phyloP scores from a whole-genome alignment of 1,140 invertebrate species.

The Zaprionus africanus region DNA sequence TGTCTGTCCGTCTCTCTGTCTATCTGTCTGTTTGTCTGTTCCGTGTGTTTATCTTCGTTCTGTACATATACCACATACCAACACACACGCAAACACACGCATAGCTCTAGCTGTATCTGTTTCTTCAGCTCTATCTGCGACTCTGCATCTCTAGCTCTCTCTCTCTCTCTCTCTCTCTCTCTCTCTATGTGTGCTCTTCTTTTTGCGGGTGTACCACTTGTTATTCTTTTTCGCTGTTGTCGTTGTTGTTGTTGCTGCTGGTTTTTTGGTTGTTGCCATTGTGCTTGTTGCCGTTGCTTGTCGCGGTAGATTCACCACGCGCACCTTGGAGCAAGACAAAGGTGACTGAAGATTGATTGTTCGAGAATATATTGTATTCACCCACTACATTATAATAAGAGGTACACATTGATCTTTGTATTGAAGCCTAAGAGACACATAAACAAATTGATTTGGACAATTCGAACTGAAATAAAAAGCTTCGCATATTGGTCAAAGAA shows the following conservation, averaged over 20 bases:
- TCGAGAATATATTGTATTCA: too few relatives aligned
- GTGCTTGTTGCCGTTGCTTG: conserved; percentile 1
- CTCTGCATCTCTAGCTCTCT: conserved; percentile 21
- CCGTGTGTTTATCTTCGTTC: conserved; percentile 27
- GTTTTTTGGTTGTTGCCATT: neutral
- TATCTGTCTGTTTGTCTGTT: conserved; percentile 20
- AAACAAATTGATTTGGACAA: too few relatives aligned
- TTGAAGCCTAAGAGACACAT: too few relatives aligned
- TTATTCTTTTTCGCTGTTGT: neutral
- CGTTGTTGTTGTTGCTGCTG: too few relatives aligned
- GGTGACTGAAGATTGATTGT: too few relatives aligned
- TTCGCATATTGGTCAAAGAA: too few relatives aligned
- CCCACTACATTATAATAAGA: too few relatives aligned
- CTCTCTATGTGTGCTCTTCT: neutral
- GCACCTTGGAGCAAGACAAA: neutral
- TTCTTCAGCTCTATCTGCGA: conserved; percentile 9
- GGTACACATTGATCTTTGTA: too few relatives aligned
- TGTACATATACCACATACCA: conserved; percentile 20
- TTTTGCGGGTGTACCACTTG: neutral
- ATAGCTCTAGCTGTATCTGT: conserved; percentile 17
- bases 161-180: neutral
- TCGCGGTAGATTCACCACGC: neutral
- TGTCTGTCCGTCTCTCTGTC: conserved; percentile 15
- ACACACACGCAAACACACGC: conserved; percentile 2
- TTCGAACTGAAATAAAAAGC: too few relatives aligned